Percentiles rank a stretch among this genome's conserved stretches.
These are phyloP conservation scores for Chaunax sp. DNA, from an alignment of 2,797 vertebrate species.

Conservation along the genomic window DNA sequence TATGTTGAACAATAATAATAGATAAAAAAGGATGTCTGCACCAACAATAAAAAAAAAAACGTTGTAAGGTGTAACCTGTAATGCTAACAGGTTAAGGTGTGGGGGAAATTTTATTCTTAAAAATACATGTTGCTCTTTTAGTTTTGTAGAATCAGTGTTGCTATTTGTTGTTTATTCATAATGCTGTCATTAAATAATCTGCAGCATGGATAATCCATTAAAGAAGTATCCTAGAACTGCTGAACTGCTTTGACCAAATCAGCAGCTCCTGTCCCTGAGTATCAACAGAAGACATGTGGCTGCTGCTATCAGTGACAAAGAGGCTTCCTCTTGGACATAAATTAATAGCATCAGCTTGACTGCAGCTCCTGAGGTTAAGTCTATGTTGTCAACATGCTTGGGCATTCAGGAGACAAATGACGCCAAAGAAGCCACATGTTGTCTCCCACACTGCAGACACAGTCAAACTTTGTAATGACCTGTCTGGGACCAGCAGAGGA, in stretches of 20 bases:
- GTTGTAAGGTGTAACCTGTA: too few relatives aligned
- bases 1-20: too few relatives aligned
- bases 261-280: slow-evolving; percentile 38
- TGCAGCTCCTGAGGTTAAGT: slow-evolving; percentile 70
- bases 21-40: too few relatives aligned
- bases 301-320: slow-evolving; percentile 67
- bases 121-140: neutral
- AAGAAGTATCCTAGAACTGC: slow-evolving; percentile 1
- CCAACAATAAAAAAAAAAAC: too few relatives aligned
- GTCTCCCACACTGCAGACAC: slow-evolving; percentile 41
- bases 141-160: too few relatives aligned
- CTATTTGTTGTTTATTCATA: neutral
- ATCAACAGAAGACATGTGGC: slow-evolving; percentile 52
- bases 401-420: slow-evolving; percentile 74
- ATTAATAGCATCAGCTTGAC: slow-evolving; percentile 71
- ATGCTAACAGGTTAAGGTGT: too few relatives aligned
- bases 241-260: slow-evolving; percentile 43
- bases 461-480: slow-evolving; percentile 15
- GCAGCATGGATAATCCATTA: neutral
- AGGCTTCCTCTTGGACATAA: slow-evolving; percentile 63
- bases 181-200: neutral
- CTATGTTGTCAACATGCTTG: slow-evolving; percentile 76
- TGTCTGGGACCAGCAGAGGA: slow-evolving; percentile 10
- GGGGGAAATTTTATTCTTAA: too few relatives aligned
- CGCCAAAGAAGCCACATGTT: slow-evolving; percentile 49